These are phyloP conservation scores for Mesembrinibis cayennensis DNA, from an alignment of 2,113 vertebrate species.

Conservation along the genomic window DNA sequence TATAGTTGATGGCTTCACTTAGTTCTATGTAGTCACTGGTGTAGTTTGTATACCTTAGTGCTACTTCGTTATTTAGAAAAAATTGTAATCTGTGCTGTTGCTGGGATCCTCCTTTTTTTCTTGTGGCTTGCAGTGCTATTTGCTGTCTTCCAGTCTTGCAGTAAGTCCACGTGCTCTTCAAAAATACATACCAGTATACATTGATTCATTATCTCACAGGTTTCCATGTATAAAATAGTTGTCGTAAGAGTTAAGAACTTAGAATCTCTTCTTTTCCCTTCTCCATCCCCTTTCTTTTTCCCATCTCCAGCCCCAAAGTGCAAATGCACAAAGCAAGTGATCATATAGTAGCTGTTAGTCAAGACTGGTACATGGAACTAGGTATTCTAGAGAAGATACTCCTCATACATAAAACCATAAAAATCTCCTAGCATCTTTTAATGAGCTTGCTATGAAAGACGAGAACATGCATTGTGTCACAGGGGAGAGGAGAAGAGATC, in stretches of 20 bases:
- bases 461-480: neutral
- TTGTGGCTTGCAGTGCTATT: neutral
- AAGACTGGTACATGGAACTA: neutral
- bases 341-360: neutral
- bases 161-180: neutral
- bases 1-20: neutral
- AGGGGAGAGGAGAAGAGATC: neutral
- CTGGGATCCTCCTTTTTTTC: neutral
- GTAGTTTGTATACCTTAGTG: neutral
- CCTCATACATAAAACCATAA: neutral
- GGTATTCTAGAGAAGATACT: neutral
- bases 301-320: neutral
- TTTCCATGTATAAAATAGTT: neutral
- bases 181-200: neutral
- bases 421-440: neutral
- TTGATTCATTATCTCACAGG: neutral
- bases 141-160: neutral
- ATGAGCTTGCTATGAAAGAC: neutral
- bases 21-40: neutral
- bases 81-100: neutral
- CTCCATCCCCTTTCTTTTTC: neutral
- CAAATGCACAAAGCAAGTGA: neutral
- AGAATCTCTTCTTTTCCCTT: neutral
- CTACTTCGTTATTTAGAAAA: neutral
- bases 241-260: neutral